Evolutionary conservation across 2,888 invertebrate species (phyloP).

Genomic region (Caprella mutica): DNA sequence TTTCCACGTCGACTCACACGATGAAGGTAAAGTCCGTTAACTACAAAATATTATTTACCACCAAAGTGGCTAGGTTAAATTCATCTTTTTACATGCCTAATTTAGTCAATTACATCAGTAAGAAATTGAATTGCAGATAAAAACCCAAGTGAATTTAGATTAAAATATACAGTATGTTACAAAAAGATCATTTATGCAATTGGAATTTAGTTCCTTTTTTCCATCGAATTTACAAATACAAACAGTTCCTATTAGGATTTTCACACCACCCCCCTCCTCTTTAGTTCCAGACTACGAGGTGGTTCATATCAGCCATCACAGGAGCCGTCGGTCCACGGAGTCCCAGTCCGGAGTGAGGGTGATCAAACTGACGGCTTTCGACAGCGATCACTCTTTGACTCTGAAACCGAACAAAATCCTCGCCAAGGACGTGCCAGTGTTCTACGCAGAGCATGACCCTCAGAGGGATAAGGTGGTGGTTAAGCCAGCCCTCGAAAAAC

Average conservation of each 20-base stretch:
- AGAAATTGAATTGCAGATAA: too few species aligned
- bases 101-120: too few species aligned
- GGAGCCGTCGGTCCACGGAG: conserved; percentile 15
- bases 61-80: too few species aligned
- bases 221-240: too few species aligned
- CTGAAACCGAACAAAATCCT: conserved; percentile 22
- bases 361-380: conserved; percentile 22
- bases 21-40: conserved; percentile 9
- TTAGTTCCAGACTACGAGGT: conserved; percentile 27
- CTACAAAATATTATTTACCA: too few species aligned
- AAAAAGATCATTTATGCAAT: too few species aligned
- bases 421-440: conserved; percentile 20
- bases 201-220: too few species aligned
- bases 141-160: too few species aligned
- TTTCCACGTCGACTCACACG: conserved; percentile 1
- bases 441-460: conserved; percentile 26
- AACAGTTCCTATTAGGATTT: too few species aligned
- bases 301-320: conserved; percentile 16
- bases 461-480: conserved; percentile 17
- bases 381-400: conserved; percentile 11
- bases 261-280: too few species aligned
- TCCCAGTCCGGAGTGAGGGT: conserved; percentile 13
- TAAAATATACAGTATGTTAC: too few species aligned
- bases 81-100: too few species aligned
- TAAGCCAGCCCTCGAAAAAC: conserved; percentile 17